These are phyloP conservation scores for Hymenopus coronatus DNA, from an alignment of 2,888 invertebrate genomes.

Conservation along the genomic window DNA sequence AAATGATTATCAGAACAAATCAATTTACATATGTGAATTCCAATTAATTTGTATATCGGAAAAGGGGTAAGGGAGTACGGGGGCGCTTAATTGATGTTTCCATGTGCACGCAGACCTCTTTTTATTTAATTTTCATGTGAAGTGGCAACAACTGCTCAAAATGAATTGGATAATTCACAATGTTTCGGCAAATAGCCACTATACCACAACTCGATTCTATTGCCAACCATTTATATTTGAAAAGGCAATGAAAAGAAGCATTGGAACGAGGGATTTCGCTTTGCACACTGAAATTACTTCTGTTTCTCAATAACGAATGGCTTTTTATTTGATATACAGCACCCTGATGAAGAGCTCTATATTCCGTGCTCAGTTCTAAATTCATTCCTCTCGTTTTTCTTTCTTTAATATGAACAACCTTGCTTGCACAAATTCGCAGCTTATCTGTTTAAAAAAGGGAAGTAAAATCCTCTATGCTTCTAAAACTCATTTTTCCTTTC, in stretches of 20 bases:
- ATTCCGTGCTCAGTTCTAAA: not conserved
- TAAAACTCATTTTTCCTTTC: too few species aligned
- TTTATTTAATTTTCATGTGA: not conserved
- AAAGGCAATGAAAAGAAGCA: not conserved
- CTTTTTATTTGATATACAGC: not conserved
- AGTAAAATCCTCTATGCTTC: too few species aligned
- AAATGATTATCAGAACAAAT: not conserved
- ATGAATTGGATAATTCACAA: not conserved
- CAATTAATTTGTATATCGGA: not conserved
- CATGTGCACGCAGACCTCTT: not conserved
- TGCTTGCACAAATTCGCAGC: not conserved
- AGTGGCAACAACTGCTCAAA: not conserved
- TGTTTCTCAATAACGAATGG: not conserved
- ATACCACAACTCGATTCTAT: not conserved
- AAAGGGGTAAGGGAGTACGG: not conserved
- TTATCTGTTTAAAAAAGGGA: not conserved
- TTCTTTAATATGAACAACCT: not conserved
- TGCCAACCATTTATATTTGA: not conserved
- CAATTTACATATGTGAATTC: not conserved
- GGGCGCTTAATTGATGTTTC: not conserved
- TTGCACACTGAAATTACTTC: not conserved
- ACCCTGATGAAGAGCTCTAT: not conserved
- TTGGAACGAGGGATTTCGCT: not conserved
- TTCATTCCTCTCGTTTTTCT: not conserved
- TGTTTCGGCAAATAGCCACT: not conserved